Conservation (phyloP, 2,888 invertebrate species). For the Andricus curvator region DNA sequence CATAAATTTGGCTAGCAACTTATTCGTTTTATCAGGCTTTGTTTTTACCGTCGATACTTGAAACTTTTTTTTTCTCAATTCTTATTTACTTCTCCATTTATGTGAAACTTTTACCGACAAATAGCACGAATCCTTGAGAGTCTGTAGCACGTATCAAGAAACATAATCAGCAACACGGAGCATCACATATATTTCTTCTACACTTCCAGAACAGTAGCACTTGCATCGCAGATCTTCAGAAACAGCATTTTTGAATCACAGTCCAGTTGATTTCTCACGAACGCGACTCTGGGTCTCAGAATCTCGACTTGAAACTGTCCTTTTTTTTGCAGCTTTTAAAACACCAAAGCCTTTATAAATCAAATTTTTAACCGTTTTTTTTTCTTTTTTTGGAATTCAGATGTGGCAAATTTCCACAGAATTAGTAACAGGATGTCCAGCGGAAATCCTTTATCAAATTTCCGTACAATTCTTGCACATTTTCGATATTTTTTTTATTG, state of each 20-base stretch:
- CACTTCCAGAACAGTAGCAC: constrained; percentile 52
- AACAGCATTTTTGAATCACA: constrained; percentile 46
- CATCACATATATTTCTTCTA: constrained; percentile 32
- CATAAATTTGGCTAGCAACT: constrained; percentile 77
- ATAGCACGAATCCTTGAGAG: constrained; percentile 28
- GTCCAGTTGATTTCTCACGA: constrained; percentile 33
- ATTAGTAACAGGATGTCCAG: not conserved
- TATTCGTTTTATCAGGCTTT: constrained; percentile 32
- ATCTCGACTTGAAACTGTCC: constrained; percentile 41
- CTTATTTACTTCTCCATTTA: not conserved
- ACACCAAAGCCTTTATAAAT: not conserved
- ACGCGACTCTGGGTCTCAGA: constrained; percentile 15
- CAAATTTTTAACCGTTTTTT: not conserved
- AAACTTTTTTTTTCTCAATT: not conserved
- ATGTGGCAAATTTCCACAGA: not conserved
- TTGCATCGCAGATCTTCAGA: constrained; percentile 57
- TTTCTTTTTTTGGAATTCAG: not conserved
- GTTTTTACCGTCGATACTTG: not conserved
- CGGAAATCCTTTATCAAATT: not conserved
- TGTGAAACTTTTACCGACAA: constrained; percentile 13
- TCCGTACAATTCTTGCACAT: not conserved
- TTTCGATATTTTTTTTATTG: not conserved
- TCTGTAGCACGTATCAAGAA: constrained; percentile 20
- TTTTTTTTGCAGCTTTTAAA: not conserved
- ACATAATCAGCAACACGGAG: constrained; percentile 23